Evolutionary conservation across 2,797 vertebrate species (phyloP).

Genomic region (Poecilia gillii): DNA sequence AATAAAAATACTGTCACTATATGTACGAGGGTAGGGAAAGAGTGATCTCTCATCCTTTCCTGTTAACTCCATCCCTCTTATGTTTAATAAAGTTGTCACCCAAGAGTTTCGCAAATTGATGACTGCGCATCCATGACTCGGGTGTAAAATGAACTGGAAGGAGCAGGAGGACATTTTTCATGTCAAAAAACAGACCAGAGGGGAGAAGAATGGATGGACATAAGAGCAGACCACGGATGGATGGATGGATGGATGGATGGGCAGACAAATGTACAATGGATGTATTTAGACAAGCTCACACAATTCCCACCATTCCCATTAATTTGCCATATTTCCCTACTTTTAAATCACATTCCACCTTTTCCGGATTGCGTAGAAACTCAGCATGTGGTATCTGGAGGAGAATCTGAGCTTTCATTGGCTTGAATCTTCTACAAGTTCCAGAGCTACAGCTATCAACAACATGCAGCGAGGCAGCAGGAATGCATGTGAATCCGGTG

Average conservation of each 20-base stretch:
- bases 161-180: not conserved
- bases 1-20: constrained; percentile 27
- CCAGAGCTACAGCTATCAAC: constrained; percentile 59
- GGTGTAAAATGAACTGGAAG: not conserved
- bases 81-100: constrained; percentile 89
- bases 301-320: not conserved
- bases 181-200: not conserved
- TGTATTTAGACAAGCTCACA: not conserved
- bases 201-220: not conserved
- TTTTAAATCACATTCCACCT: not conserved
- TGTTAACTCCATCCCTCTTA: constrained; percentile 15
- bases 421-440: constrained; percentile 66
- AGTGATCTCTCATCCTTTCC: constrained; percentile 10
- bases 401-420: constrained; percentile 41
- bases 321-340: not conserved
- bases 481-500: constrained; percentile 19
- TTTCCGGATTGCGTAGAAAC: not conserved
- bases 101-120: constrained; percentile 80
- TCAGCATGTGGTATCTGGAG: constrained; percentile 41
- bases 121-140: constrained; percentile 25
- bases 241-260: not conserved
- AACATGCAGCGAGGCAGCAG: constrained; percentile 72
- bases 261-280: not conserved
- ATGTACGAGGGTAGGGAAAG: constrained; percentile 20
- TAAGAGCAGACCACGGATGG: not conserved